A percentile compares a stretch with the other conserved stretches of the same genome.
Evolutionary conservation across 2,888 invertebrate genomes (phyloP).

Genomic region (Chrysotoxum bicinctum): DNA sequence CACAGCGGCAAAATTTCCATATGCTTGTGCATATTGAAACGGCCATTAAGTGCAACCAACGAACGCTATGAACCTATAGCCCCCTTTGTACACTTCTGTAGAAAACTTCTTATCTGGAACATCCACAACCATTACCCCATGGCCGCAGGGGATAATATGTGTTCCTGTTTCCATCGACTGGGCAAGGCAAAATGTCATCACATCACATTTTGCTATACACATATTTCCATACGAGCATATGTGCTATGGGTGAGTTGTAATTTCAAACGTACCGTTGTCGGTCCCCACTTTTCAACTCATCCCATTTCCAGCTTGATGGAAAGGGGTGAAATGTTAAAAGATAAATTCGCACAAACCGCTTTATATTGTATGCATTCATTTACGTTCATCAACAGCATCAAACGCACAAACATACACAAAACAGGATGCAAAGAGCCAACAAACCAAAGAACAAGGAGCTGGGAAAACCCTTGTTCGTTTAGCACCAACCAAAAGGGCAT

Average conservation of each 20-base stretch:
- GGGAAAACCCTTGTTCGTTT: conserved; percentile 41
- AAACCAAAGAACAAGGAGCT: conserved; percentile 54
- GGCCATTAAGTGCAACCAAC: conserved; percentile 54
- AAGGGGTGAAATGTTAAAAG: conserved; percentile 47
- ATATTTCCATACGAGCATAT: neutral
- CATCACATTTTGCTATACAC: conserved; percentile 17
- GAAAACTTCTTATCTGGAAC: conserved; percentile 5
- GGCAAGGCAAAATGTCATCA: conserved; percentile 17
- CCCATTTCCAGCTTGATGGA: neutral
- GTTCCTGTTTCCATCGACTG: conserved; percentile 18
- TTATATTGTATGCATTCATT: conserved; percentile 45
- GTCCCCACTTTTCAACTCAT: neutral
- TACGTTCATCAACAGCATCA: conserved; percentile 32
- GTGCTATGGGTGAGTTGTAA: conserved; percentile 39
- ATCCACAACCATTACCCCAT: neutral
- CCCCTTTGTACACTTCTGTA: neutral
- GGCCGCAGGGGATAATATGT: conserved; percentile 4
- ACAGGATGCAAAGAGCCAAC: conserved; percentile 40
- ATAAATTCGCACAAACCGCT: conserved; percentile 59
- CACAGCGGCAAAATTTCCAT: conserved; percentile 33
- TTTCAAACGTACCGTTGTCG: conserved; percentile 40
- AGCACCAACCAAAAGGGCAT: conserved; percentile 54
- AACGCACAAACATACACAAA: conserved; percentile 19
- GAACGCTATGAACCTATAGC: neutral
- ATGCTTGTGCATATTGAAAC: conserved; percentile 38